phyloP scores from a whole-genome alignment of 2,888 invertebrate species.

The Salpingus planirostris region DNA sequence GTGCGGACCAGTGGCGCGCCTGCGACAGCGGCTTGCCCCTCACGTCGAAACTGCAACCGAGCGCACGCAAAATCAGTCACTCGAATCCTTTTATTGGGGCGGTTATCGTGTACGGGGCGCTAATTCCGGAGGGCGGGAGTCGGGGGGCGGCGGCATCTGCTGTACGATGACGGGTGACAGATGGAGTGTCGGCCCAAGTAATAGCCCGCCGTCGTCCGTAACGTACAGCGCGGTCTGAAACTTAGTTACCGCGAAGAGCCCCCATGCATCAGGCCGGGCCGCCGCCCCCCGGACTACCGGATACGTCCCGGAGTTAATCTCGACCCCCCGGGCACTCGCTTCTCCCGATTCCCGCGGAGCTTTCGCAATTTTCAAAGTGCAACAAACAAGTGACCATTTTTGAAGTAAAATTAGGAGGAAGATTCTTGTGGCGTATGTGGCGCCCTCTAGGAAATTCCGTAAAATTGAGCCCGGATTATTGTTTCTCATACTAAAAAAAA shows the following conservation, averaged over 20 bases:
- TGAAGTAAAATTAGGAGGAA: too few relatives aligned
- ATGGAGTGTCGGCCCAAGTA: conserved; percentile 17
- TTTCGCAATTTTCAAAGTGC: too few relatives aligned
- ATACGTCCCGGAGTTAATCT: conserved; percentile 8
- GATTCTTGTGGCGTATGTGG: too few relatives aligned
- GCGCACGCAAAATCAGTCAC: neutral
- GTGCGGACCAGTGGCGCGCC: conserved; percentile 77
- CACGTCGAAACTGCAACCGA: conserved; percentile 69
- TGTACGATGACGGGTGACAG: conserved; percentile 1
- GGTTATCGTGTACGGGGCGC: neutral
- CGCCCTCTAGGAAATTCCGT: too few relatives aligned
- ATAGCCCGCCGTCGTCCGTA: conserved; percentile 19
- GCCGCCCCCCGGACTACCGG: conserved; percentile 1
- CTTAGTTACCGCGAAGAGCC: conserved; percentile 23
- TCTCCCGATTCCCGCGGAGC: too few relatives aligned
- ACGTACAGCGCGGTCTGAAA: conserved; percentile 27
- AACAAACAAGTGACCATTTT: too few relatives aligned
- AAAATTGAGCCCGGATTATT: too few relatives aligned
- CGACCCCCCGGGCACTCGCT: neutral
- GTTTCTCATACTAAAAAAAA: too few relatives aligned
- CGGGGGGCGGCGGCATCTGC: neutral
- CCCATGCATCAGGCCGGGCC: conserved; percentile 14
- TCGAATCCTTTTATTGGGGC: neutral
- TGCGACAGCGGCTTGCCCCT: conserved; percentile 72
- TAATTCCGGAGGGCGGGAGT: neutral